phyloP scores from a whole-genome alignment of 2,888 invertebrate genomes.

The Macrosiphum euphorbiae region DNA sequence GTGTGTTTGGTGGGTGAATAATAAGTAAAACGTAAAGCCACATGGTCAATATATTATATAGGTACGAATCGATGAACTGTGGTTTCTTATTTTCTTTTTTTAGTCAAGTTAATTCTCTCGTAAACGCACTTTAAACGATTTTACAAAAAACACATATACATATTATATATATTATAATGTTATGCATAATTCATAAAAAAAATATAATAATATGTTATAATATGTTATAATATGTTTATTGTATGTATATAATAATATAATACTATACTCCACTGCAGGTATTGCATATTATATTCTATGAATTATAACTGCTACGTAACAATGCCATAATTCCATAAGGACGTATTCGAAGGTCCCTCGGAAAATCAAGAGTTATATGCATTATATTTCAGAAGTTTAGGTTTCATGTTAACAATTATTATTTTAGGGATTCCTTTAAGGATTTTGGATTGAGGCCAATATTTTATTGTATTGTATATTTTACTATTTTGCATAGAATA shows the following conservation, averaged over 20 bases:
- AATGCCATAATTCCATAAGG: background rate
- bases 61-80: background rate
- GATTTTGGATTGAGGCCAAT: background rate
- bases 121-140: background rate
- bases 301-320: background rate
- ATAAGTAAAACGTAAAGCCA: background rate
- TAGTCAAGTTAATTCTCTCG: background rate
- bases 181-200: background rate
- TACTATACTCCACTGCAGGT: no score
- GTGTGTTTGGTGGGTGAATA: background rate
- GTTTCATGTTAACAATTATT: background rate
- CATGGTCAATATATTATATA: background rate
- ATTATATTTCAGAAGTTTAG: background rate
- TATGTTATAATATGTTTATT: background rate
- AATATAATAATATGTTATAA: no score
- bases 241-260: background rate
- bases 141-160: background rate
- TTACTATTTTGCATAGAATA: background rate
- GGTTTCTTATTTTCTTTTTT: background rate
- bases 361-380: background rate
- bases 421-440: background rate
- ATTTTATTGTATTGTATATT: background rate
- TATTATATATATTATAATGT: background rate
- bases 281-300: background rate
- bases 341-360: background rate